phyloP scores from a whole-genome alignment of 1,140 invertebrate species.

The Mactra quadrangularis region DNA sequence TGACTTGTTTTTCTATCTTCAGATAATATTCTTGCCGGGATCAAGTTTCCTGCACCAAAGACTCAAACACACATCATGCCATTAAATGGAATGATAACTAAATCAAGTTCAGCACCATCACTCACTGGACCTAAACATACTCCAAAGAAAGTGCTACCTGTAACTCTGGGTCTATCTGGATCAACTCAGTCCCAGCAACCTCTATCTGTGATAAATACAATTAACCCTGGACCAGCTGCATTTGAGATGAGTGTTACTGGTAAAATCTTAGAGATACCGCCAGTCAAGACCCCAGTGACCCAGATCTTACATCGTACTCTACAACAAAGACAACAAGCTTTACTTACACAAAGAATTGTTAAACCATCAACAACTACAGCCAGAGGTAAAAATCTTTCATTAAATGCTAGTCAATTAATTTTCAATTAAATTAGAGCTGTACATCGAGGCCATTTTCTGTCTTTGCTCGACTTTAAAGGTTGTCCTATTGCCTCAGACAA shows the following conservation, averaged over 20 bases:
- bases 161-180: constrained; percentile 41
- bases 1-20: no score
- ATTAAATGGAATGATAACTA: neutral
- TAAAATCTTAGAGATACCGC: constrained; percentile 30
- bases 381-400: constrained; percentile 29
- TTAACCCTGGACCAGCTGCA: constrained; percentile 22
- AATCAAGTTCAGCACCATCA: neutral
- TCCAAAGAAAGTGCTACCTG: constrained; percentile 35
- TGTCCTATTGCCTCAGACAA: no score
- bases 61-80: neutral
- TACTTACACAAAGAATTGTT: constrained; percentile 52
- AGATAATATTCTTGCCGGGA: constrained; percentile 71
- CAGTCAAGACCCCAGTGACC: constrained; percentile 76
- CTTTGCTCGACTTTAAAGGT: no score
- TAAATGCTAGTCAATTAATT: no score
- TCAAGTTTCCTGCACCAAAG: constrained; percentile 81
- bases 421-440: no score
- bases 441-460: no score
- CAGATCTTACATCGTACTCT: constrained; percentile 81
- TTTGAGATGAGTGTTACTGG: constrained; percentile 39
- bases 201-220: constrained; percentile 16
- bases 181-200: constrained; percentile 1
- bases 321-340: constrained; percentile 54
- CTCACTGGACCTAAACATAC: neutral
- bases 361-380: neutral